A percentile compares a stretch with the other conserved stretches of the same genome.
Evolutionary conservation across 2,888 invertebrate genomes (phyloP).

Genomic region (Plagodis dolabraria): DNA sequence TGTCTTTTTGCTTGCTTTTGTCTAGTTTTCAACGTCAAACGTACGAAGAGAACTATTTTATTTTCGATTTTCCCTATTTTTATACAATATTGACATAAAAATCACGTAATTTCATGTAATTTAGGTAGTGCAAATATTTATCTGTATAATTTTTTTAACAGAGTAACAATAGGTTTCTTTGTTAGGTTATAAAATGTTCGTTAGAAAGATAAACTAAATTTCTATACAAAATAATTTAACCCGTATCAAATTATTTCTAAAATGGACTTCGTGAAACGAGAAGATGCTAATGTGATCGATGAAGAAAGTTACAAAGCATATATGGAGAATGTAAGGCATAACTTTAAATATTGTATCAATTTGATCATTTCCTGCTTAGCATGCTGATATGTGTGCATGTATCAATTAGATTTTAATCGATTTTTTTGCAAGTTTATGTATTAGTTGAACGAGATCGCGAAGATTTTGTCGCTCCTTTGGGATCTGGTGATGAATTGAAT

Average conservation of each 20-base stretch:
- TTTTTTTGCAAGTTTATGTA: not conserved
- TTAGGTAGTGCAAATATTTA: not conserved
- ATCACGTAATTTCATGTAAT: constrained; percentile 3
- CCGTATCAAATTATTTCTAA: constrained; percentile 19
- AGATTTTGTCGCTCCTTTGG: too few relatives aligned
- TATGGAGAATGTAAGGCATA: constrained; percentile 68
- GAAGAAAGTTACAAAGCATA: constrained; percentile 74
- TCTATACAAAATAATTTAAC: too few relatives aligned
- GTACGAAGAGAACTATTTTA: constrained; percentile 46
- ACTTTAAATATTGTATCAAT: constrained; percentile 21
- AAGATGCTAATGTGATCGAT: constrained; percentile 67
- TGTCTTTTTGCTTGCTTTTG: constrained; percentile 63
- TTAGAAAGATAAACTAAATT: constrained; percentile 39
- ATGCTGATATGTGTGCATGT: constrained; percentile 21
- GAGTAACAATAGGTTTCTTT: constrained; percentile 3
- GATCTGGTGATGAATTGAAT: too few relatives aligned
- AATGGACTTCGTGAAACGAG: constrained; percentile 79
- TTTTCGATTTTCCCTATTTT: constrained; percentile 27
- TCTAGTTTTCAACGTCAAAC: constrained; percentile 57
- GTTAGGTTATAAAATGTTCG: constrained; percentile 66
- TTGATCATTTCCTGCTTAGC: constrained; percentile 42
- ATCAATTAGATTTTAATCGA: not conserved
- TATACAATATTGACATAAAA: constrained; percentile 1
- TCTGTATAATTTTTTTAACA: not conserved
- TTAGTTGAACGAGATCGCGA: too few relatives aligned